Conservation (phyloP, 2,797 vertebrate genomes). For the Perodicticus potto region DNA sequence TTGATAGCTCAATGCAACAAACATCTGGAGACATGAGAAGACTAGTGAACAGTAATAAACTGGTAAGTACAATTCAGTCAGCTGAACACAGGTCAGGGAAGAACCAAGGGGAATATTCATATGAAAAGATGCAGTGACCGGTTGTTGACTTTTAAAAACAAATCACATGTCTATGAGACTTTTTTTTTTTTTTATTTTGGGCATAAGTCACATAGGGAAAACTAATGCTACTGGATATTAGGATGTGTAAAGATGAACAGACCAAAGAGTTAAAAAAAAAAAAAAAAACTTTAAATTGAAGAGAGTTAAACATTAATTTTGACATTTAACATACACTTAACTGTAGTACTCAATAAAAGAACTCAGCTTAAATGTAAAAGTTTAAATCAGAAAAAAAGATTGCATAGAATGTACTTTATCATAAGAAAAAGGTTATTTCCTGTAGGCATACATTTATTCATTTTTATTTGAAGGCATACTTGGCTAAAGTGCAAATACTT, state of each 20-base stretch:
- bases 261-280: not conserved
- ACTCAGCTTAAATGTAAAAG: slow-evolving; percentile 60
- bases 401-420: not conserved
- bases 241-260: not conserved
- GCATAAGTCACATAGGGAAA: not conserved
- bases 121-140: not conserved
- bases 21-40: not conserved
- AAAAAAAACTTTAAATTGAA: not conserved
- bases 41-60: not conserved
- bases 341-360: slow-evolving; percentile 46
- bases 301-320: slow-evolving; percentile 49
- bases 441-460: not conserved
- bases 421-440: slow-evolving; percentile 60
- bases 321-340: slow-evolving; percentile 62
- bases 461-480: slow-evolving; percentile 42
- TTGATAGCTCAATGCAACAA: not conserved
- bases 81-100: not conserved
- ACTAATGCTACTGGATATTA: not conserved
- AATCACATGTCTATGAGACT: not conserved
- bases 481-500: slow-evolving; percentile 63
- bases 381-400: slow-evolving; percentile 51
- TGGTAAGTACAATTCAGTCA: not conserved
- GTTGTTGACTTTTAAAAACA: not conserved
- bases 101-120: not conserved
- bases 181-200: not conserved